Conservation (phyloP, 1,140 invertebrate species). For the Zaprionus lachaisei region DNA sequence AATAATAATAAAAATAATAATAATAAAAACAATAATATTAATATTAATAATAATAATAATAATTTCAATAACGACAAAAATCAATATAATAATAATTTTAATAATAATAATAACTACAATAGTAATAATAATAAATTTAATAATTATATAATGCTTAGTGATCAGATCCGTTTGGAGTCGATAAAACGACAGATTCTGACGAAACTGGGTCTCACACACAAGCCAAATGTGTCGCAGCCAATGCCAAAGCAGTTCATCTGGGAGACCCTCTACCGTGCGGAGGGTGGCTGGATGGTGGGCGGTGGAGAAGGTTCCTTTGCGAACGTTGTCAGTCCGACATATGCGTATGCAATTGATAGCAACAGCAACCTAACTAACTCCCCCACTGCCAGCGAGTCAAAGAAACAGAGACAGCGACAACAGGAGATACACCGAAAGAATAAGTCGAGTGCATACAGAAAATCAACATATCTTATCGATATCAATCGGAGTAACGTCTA, state of each 20-base stretch:
- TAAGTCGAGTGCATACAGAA: slow-evolving; percentile 58
- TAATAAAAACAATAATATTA: slow-evolving; percentile 7
- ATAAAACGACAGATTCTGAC: slow-evolving; percentile 91
- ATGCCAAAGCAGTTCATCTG: slow-evolving; percentile 89
- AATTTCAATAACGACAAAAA: slow-evolving; percentile 57
- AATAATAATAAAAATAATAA: slow-evolving; percentile 8
- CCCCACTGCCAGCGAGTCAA: background rate
- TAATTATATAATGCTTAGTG: slow-evolving; percentile 74
- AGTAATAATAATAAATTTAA: slow-evolving; percentile 41
- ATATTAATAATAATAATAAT: slow-evolving; percentile 18
- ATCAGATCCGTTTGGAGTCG: slow-evolving; percentile 89
- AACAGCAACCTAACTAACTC: background rate
- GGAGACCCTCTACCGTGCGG: slow-evolving; percentile 89
- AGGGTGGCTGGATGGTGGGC: slow-evolving; percentile 62
- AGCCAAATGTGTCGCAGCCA: slow-evolving; percentile 89
- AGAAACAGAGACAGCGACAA: slow-evolving; percentile 28
- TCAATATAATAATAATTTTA: slow-evolving; percentile 13
- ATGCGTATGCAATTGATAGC: background rate
- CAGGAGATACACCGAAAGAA: slow-evolving; percentile 6
- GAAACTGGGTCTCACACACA: slow-evolving; percentile 89
- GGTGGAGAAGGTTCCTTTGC: slow-evolving; percentile 54
- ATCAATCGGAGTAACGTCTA: slow-evolving; percentile 71
- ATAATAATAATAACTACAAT: slow-evolving; percentile 18
- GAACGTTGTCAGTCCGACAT: background rate
- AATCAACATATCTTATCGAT: slow-evolving; percentile 81